Evolutionary conservation across 2,113 vertebrate species (phyloP), one percentile per base, ranked within the genome.

Genomic region (Dipodomys ordii): DNA sequence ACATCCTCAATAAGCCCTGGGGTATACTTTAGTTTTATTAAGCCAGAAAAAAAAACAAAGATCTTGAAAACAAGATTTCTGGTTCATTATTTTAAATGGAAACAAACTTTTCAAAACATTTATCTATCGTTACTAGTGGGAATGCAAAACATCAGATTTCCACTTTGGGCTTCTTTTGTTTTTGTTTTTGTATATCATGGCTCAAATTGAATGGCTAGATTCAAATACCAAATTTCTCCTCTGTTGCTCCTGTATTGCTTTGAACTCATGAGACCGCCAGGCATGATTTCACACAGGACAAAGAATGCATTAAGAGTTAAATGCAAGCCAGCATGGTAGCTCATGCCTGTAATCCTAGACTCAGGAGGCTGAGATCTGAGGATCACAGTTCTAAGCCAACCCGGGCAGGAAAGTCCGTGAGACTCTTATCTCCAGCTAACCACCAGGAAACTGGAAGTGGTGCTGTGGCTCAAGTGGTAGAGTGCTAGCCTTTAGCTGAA

Each of bases 11-110:
- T 82, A 68, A 91, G 53, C 88, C 93, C 93, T 76, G 53, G 89
- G 85, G 73, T 93, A 62, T 60, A 88, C 46, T 77, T 86, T 49
- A 15, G 6, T 90, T 60, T 30, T 69, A 83, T 92, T 93, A 96
- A n/a, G 64, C 84, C 53, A 57, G 53, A 57, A 57, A 93, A 81
- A 49, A 49, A 9, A 83, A 83, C 60, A 87, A 7, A 92, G 30
- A 7, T 12, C 69, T 93, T 86, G 16, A 83, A 76, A 88, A 88
- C 64, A 89, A 74, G 69, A 46, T 94, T 90, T 93, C 80, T 87
- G 7, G 28, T 90, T 65, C 68, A 25, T 92, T 82, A 60, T 91
- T 95, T 89, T 87, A 94, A 94, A 80, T n/a, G 72, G 19, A 67
- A 71, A 76, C 78, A 93, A 71, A 18, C 1, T 18, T 92, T 12